These are phyloP conservation scores for Drosophila ustulata DNA, from an alignment of 2,888 invertebrate species.

Conservation along the genomic window DNA sequence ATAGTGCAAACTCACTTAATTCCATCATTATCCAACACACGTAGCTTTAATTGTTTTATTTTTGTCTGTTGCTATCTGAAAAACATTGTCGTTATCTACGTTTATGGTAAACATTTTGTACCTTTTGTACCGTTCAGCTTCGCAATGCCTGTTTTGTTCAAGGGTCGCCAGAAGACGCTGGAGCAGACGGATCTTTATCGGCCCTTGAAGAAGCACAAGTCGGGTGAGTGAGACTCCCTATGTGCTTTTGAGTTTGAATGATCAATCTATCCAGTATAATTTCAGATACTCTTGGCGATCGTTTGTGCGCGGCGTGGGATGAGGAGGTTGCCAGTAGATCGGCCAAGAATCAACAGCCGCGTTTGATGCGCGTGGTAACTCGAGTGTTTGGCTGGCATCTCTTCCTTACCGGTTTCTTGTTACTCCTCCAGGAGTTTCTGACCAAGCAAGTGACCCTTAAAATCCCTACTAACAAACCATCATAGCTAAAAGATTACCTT, in stretches of 20 bases:
- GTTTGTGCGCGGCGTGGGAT: conserved; percentile 87
- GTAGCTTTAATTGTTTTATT: conserved; percentile 14
- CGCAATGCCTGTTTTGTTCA: conserved; percentile 91
- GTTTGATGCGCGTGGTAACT: conserved; percentile 82
- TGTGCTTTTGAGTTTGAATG: neutral
- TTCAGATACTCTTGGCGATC: conserved; percentile 86
- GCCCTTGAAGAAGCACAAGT: conserved; percentile 89
- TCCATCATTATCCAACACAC: conserved; percentile 10
- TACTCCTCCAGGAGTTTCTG: conserved; percentile 87
- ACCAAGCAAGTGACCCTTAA: conserved; percentile 82
- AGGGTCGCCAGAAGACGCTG: conserved; percentile 90
- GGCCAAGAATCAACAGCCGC: conserved; percentile 84
- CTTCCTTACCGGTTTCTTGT: conserved; percentile 86
- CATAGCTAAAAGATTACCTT: too few relatives aligned
- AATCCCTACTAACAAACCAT: neutral
- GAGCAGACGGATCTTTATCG: conserved; percentile 91
- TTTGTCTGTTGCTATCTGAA: conserved; percentile 1
- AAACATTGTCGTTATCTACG: conserved; percentile 5
- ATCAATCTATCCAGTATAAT: conserved; percentile 11
- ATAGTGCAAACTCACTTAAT: neutral
- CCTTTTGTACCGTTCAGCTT: conserved; percentile 86
- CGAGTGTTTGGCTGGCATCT: conserved; percentile 87
- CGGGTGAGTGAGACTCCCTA: conserved; percentile 83
- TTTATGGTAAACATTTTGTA: conserved; percentile 9
- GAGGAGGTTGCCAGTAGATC: conserved; percentile 84